Percentiles rank a stretch among this genome's conserved stretches.
These are phyloP conservation scores for Phocides pigmalion DNA, from an alignment of 1,140 invertebrate species.

Conservation along the genomic window DNA sequence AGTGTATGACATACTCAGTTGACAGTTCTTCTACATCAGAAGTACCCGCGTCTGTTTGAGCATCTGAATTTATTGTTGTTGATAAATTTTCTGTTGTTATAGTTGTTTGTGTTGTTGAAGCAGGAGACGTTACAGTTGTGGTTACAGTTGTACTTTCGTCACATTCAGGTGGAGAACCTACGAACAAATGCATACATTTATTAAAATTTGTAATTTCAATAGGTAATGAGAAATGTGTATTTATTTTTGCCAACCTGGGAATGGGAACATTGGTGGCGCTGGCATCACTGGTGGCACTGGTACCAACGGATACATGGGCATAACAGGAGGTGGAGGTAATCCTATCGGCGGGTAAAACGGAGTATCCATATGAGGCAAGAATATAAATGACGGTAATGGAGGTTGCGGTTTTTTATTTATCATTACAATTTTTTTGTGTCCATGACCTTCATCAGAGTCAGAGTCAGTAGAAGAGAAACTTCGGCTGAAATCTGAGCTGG, in stretches of 20 bases:
- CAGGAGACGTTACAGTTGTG: background rate
- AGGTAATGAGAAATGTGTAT: background rate
- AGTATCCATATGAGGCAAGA: constrained; percentile 66
- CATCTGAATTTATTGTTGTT: constrained; percentile 4
- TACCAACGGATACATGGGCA: constrained; percentile 70
- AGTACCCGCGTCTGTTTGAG: background rate
- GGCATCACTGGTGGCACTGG: constrained; percentile 62
- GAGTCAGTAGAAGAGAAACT: constrained; percentile 31
- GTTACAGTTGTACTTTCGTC: constrained; percentile 5
- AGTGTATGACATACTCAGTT: no score
- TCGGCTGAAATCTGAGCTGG: constrained; percentile 38
- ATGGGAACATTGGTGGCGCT: constrained; percentile 30
- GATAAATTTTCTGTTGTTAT: constrained; percentile 7
- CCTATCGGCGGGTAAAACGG: constrained; percentile 70
- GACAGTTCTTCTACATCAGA: background rate
- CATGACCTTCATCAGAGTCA: constrained; percentile 47
- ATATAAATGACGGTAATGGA: constrained; percentile 71
- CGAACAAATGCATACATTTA: background rate
- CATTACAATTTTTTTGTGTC: constrained; percentile 66
- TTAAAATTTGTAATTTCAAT: background rate
- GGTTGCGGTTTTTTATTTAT: constrained; percentile 66
- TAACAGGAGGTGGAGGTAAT: constrained; percentile 56
- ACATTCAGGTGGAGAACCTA: constrained; percentile 2
- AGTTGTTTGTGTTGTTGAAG: background rate
- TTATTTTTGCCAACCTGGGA: constrained; percentile 41